phyloP scores from a whole-genome alignment of 2,113 vertebrate genomes.

The Rhinichthys klamathensis region DNA sequence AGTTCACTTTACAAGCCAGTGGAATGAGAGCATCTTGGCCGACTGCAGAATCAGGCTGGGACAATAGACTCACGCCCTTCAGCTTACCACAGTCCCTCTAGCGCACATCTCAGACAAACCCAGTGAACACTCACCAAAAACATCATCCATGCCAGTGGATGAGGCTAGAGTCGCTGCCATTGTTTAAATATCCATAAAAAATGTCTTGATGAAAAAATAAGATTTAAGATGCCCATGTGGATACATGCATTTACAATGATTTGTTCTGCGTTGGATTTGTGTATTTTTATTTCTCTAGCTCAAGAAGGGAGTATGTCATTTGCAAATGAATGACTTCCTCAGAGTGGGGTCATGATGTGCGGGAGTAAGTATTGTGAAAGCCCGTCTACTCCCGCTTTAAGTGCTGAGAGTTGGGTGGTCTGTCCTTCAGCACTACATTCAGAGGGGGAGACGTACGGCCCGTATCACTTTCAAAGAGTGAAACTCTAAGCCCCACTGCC shows the following conservation, averaged over 20 bases:
- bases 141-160: conserved; percentile 17
- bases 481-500: conserved; percentile 72
- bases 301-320: conserved; percentile 20
- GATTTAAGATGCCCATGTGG: neutral
- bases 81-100: conserved; percentile 4
- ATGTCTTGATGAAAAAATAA: neutral
- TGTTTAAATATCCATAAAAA: neutral
- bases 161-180: neutral
- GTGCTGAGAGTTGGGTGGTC: conserved; percentile 80
- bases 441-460: conserved; percentile 58
- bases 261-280: neutral
- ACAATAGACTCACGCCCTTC: conserved; percentile 50
- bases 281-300: conserved; percentile 32
- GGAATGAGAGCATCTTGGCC: conserved; percentile 56
- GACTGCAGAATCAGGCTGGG: conserved; percentile 38
- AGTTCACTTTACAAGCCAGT: conserved; percentile 52
- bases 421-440: conserved; percentile 80
- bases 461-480: conserved; percentile 82
- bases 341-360: conserved; percentile 66
- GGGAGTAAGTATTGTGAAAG: conserved; percentile 66
- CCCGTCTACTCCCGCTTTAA: conserved; percentile 71
- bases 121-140: neutral
- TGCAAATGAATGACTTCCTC: conserved; percentile 73
- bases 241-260: neutral
- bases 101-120: neutral